Percentiles rank a stretch among this genome's conserved stretches.
phyloP scores from a whole-genome alignment of 2,888 invertebrate genomes.

The Suillia variegata region DNA sequence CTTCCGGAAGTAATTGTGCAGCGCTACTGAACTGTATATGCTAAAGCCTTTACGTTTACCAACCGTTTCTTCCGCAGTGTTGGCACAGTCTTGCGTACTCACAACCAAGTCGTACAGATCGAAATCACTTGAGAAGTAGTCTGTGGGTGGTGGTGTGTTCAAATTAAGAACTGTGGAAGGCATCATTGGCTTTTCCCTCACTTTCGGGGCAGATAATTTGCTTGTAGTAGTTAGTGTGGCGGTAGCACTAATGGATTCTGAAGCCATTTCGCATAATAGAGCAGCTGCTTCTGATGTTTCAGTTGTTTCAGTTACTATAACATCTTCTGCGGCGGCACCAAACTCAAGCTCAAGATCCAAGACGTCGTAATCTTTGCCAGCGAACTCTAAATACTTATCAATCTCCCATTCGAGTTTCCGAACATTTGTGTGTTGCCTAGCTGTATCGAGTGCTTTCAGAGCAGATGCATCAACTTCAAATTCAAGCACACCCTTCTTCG shows the following conservation, averaged over 20 bases:
- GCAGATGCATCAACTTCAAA: slow-evolving; percentile 49
- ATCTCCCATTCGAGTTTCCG: slow-evolving; percentile 51
- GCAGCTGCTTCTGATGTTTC: slow-evolving; percentile 18
- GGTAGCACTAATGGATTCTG: background rate
- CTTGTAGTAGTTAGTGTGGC: background rate
- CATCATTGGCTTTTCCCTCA: background rate
- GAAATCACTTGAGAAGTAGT: slow-evolving; percentile 54
- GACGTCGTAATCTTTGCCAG: slow-evolving; percentile 40
- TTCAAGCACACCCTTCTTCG: slow-evolving; percentile 52
- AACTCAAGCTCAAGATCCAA: slow-evolving; percentile 15
- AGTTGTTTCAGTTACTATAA: background rate
- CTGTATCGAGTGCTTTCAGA: slow-evolving; percentile 43
- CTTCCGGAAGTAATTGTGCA: slow-evolving; percentile 48
- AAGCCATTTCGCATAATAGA: background rate
- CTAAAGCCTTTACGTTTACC: slow-evolving; percentile 36
- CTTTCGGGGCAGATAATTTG: background rate
- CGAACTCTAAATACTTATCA: slow-evolving; percentile 52
- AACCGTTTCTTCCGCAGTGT: slow-evolving; percentile 32
- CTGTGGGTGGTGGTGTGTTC: slow-evolving; percentile 51
- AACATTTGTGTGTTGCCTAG: slow-evolving; percentile 41
- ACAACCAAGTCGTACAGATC: slow-evolving; percentile 52
- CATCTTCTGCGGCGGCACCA: background rate
- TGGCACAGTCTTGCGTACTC: slow-evolving; percentile 28
- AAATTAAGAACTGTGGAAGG: background rate
- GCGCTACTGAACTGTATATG: slow-evolving; percentile 40